These are phyloP conservation scores for Gallinago solitaria DNA, from an alignment of 2,797 vertebrate species.

Conservation along the genomic window DNA sequence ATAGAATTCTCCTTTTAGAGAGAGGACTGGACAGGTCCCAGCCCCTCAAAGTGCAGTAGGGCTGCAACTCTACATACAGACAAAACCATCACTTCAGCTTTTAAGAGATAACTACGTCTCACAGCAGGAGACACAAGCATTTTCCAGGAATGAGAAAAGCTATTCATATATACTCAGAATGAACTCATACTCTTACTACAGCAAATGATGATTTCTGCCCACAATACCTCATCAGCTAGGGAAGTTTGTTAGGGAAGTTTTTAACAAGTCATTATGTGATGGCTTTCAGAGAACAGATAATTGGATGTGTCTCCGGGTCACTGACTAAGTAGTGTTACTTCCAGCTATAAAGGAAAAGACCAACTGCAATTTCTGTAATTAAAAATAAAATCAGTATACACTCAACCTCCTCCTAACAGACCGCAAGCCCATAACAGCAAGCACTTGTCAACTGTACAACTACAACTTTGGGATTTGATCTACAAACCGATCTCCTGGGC, in stretches of 20 bases:
- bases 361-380: not conserved
- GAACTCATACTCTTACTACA: not conserved
- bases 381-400: not conserved
- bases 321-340: not conserved
- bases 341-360: not conserved
- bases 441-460: not conserved
- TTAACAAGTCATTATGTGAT: slow-evolving; percentile 15
- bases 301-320: slow-evolving; percentile 15
- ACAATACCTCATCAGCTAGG: not conserved
- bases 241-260: not conserved
- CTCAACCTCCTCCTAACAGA: not conserved
- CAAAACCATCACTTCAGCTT: not conserved
- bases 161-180: not conserved
- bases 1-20: not conserved
- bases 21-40: not conserved
- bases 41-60: not conserved
- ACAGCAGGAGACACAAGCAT: not conserved
- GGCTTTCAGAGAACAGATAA: slow-evolving; percentile 19
- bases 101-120: not conserved
- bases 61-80: not conserved
- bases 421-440: not conserved
- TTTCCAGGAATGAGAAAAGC: not conserved
- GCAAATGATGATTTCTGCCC: not conserved
- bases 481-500: not conserved
- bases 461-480: not conserved